Conservation (phyloP, 2,113 vertebrate genomes). For the Neogobius melanostomus region DNA sequence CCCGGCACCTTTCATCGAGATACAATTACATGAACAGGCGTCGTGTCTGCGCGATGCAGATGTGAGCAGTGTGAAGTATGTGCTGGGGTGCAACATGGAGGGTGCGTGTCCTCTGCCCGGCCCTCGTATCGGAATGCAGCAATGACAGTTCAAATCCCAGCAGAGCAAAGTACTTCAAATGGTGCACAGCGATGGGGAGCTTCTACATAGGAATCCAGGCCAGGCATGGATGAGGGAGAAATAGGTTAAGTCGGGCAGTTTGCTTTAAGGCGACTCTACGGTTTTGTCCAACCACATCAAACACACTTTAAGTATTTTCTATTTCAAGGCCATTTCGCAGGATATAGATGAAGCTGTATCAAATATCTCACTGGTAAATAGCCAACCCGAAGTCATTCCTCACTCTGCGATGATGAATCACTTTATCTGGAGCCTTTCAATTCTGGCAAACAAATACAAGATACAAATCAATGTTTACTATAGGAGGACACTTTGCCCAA, state of each 20-base stretch:
- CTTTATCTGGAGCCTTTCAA: conserved; percentile 1
- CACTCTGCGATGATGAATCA: neutral
- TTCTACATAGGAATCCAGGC: conserved; percentile 39
- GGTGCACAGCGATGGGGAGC: conserved; percentile 17
- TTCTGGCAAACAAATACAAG: neutral
- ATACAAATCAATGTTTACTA: neutral
- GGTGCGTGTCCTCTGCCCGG: conserved; percentile 39
- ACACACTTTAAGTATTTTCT: neutral
- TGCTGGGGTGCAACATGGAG: conserved; percentile 43
- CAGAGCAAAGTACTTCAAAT: conserved; percentile 17
- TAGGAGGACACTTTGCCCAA: no score
- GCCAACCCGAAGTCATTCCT: neutral
- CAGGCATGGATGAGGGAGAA: conserved; percentile 42
- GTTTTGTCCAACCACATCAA: neutral
- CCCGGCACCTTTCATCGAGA: conserved; percentile 77
- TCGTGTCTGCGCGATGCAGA: conserved; percentile 46
- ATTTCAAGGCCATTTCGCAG: neutral
- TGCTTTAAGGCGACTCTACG: neutral
- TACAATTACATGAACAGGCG: conserved; percentile 80
- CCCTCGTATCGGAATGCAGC: conserved; percentile 35
- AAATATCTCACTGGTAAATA: neutral
- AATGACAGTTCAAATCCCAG: conserved; percentile 51
- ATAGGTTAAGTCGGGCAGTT: conserved; percentile 41
- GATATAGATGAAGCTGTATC: neutral
- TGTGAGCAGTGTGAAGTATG: conserved; percentile 32